Base-by-base conservation (phyloP, 23 tunicate genomes). In the Styela plicata region DNA sequence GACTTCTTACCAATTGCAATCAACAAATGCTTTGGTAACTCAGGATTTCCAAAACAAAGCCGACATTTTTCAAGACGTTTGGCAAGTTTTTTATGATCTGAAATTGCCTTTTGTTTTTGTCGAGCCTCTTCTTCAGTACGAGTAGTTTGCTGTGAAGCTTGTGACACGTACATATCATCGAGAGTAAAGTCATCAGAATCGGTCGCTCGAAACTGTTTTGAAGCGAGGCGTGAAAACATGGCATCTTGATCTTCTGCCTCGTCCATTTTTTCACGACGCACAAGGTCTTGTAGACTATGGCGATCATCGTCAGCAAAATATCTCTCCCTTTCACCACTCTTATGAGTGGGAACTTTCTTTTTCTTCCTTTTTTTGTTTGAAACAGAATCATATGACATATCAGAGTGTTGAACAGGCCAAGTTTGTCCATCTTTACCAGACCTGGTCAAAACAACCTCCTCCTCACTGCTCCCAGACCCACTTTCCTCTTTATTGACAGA, bases 291-390 rank as follows among this genome's bases (percentile, higher is more conserved):
- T 18, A 93, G 77, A 23, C 93, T 79, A 34, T 87, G 88, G 28
- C 71, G 84, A 78, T 93, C 94, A 85, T 93, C 98, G 68, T 93
- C 98, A 35, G 87, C 93, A 85, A 88, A 93, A 33, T 93, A 93
- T 25, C 85, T 82, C 77, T 88, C 94, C 34, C 98, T 69, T 52
- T 88, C 83, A 1, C 98, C 98, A 63, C 81, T 89, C 61, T 81
- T 74, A 82, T 88, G 93, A 52, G 94, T 86, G 3, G 52, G 81
- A 0, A 84, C 74, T 34, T 88, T 93, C 64, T 79, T 93, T 63
- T 80, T 81, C 69, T 83, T 87, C 57, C 70, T 71, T 44, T 73
- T 79, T 76, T 76, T 76, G 66, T 77, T 82, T n/a, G 79, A 61
- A 3, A 33, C 23, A 5, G 36, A 13, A 31, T 24, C 18, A 2